A percentile compares a stretch with the other conserved stretches of the same genome.
These are phyloP conservation scores for Neoascia interrupta DNA, from an alignment of 2,888 invertebrate genomes.

Conservation along the genomic window DNA sequence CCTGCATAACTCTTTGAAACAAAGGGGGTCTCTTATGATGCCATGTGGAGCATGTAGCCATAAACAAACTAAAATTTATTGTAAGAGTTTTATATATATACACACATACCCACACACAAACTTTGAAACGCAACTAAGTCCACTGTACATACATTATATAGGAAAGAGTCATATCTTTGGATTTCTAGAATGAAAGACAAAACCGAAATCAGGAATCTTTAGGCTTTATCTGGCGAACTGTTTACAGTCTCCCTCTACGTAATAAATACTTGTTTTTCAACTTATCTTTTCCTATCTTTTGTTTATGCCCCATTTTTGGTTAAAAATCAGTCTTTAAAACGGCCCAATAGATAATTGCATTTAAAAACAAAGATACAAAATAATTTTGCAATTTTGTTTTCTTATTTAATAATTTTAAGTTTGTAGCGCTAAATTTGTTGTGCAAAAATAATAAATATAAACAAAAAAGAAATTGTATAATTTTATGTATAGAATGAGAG, in stretches of 20 bases:
- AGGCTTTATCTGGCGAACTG: slow-evolving; percentile 67
- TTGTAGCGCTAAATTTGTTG: slow-evolving; percentile 53
- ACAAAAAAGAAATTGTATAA: slow-evolving; percentile 31
- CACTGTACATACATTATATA: slow-evolving; percentile 53
- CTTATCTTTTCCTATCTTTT: too few relatives aligned
- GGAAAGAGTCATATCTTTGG: slow-evolving; percentile 67
- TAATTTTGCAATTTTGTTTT: too few relatives aligned
- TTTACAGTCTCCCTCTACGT: too few relatives aligned
- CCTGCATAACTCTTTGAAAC: slow-evolving; percentile 45
- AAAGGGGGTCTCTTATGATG: slow-evolving; percentile 49
- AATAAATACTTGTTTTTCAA: too few relatives aligned
- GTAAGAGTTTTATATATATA: slow-evolving; percentile 57
- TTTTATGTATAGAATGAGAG: slow-evolving; percentile 52
- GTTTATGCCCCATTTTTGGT: slow-evolving; percentile 3
- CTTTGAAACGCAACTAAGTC: slow-evolving; percentile 49
- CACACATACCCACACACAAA: slow-evolving; percentile 28
- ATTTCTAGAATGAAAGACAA: slow-evolving; percentile 67
- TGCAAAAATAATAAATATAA: slow-evolving; percentile 53
- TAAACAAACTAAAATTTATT: too few relatives aligned
- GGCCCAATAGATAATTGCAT: slow-evolving; percentile 59
- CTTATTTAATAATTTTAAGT: slow-evolving; percentile 29
- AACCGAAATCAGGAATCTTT: slow-evolving; percentile 68
- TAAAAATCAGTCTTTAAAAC: slow-evolving; percentile 25
- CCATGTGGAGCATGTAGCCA: slow-evolving; percentile 68
- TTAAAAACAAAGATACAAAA: slow-evolving; percentile 39